Base-by-base conservation (phyloP, 37 sponge, comb jelly and placozoan species). In the Geodia barretti region DNA sequence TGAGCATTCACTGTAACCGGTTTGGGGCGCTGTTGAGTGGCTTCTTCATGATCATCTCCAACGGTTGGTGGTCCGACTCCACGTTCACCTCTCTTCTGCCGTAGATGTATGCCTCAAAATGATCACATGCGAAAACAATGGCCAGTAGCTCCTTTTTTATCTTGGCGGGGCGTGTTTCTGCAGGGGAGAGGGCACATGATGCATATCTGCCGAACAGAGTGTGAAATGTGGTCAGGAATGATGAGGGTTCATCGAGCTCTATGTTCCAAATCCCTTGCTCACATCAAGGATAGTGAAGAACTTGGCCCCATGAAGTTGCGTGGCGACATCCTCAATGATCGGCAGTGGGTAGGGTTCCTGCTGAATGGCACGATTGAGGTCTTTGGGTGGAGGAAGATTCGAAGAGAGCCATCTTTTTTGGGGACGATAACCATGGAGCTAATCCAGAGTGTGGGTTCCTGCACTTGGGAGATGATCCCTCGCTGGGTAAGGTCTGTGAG, bases 141-240 rank as follows among this genome's bases (percentile, higher is more conserved):
- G 87, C 87, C 7, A 87, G 62, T 32, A 87, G 61, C 71, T 87
- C 81, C 62, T 87, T 87, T 59, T 87, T 81, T 36, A 80, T 87
- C 59, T 87, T 81, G 2, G 87, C 87, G 64, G 73, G 73, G 0
- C 60, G 79, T 31, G 79, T 78, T 66, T 86, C 80, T 19, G 80
- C 32, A 21, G 63, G 58, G 2, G 80, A 67, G 3, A 79, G 75
- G 2, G 87, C 79, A 0, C 66, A 34, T 3, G 87, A 86, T 2
- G 87, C 80, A 79, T 79, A 86, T 0, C 74, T 29, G 5, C 89
- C 83, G 60, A 77, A 73, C 31, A 76, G 72, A 21, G 81, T 87
- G 38, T 87, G 64, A 43, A 83, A 87, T 28, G 88, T 87, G 11
- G 91, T 91, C 29, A 91, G 74, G 28, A 82, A 60, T 39, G 76